Conservation (phyloP, 2,797 vertebrate genomes). For the Nannoperca obscura region DNA sequence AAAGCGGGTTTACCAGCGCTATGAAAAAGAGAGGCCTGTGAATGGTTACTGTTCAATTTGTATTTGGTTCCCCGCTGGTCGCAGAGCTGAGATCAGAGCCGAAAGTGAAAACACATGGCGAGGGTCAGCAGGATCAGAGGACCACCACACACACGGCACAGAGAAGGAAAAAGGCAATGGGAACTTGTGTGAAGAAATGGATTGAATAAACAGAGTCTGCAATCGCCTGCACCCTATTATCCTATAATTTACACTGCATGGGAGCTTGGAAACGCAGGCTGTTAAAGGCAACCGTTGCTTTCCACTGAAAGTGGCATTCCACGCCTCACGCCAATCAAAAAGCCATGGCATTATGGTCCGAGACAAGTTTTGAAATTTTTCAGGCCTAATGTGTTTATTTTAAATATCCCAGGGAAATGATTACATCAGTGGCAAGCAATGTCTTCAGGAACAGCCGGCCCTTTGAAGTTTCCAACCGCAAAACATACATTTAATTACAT, state of each 20-base stretch:
- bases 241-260: slow-evolving; percentile 97
- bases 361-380: slow-evolving; percentile 95
- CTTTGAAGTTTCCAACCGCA: slow-evolving; percentile 89
- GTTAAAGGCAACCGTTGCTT: slow-evolving; percentile 88
- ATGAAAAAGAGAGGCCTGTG: slow-evolving; percentile 93
- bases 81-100: slow-evolving; percentile 99
- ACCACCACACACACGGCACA: slow-evolving; percentile 96
- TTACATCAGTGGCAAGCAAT: slow-evolving; percentile 93
- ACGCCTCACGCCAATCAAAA: slow-evolving; percentile 91
- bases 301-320: slow-evolving; percentile 83
- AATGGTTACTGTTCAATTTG: slow-evolving; percentile 99
- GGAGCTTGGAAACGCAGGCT: slow-evolving; percentile 89
- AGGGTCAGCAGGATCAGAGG: slow-evolving; percentile 98
- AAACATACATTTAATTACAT: slow-evolving; percentile 94
- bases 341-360: slow-evolving; percentile 82
- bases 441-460: slow-evolving; percentile 78
- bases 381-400: slow-evolving; percentile 96
- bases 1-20: slow-evolving; percentile 92
- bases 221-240: slow-evolving; percentile 97
- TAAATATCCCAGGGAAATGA: slow-evolving; percentile 95
- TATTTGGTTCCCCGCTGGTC: slow-evolving; percentile 99
- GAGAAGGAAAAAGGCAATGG: slow-evolving; percentile 90
- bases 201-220: slow-evolving; percentile 98
- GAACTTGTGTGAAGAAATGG: slow-evolving; percentile 97
- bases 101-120: slow-evolving; percentile 99